Evolutionary conservation across 2,797 vertebrate species (phyloP).

Genomic region (Poeciliopsis paucimaculata): DNA sequence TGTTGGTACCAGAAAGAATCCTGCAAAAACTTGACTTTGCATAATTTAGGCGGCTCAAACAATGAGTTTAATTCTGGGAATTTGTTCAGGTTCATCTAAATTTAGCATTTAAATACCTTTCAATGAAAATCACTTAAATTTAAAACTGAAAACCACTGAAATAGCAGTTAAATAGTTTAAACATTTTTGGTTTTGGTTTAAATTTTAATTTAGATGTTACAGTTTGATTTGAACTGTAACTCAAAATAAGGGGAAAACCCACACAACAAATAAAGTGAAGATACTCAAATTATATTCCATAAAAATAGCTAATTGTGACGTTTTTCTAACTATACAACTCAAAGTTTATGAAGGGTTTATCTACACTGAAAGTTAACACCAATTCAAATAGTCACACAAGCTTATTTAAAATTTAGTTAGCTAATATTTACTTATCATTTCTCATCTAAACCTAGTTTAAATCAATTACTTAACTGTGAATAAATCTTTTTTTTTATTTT

Average conservation of each 20-base stretch:
- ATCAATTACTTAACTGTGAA: neutral
- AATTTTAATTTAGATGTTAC: neutral
- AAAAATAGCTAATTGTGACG: neutral
- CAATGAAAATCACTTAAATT: neutral
- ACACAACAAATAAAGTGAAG: neutral
- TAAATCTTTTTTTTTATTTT: neutral
- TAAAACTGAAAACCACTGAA: neutral
- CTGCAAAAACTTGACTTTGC: neutral
- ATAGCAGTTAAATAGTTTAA: neutral
- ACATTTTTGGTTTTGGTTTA: neutral
- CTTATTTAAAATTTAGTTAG: neutral
- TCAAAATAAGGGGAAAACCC: neutral
- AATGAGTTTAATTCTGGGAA: neutral
- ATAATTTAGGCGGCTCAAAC: neutral
- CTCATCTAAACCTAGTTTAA: neutral
- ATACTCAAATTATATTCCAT: neutral
- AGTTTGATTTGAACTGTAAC: neutral
- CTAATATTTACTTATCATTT: neutral
- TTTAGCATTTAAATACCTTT: neutral
- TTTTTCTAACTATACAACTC: neutral
- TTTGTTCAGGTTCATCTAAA: neutral
- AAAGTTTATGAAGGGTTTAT: neutral
- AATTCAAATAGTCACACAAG: neutral
- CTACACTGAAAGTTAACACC: neutral
- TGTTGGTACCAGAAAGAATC: neutral